Evolutionary conservation across 2,888 invertebrate species (phyloP).

Genomic region (Polydesmus complanatus): DNA sequence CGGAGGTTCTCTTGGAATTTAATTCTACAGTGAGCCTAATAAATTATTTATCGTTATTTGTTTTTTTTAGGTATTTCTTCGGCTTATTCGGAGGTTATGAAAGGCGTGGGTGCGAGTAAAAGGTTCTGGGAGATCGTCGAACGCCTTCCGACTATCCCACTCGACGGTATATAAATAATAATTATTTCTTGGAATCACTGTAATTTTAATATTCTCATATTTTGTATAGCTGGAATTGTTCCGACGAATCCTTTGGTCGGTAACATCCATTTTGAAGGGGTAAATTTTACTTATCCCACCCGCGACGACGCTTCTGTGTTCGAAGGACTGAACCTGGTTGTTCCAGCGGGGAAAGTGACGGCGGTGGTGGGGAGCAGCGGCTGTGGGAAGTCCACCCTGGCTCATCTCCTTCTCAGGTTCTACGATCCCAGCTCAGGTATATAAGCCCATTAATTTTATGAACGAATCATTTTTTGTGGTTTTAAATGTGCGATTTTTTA

Average conservation of each 20-base stretch:
- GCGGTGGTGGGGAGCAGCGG: conserved; percentile 87
- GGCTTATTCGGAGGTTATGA: conserved; percentile 87
- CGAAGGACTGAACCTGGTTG: conserved; percentile 47
- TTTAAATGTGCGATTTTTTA: conserved; percentile 1
- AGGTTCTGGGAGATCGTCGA: conserved; percentile 83
- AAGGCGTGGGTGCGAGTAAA: conserved; percentile 78
- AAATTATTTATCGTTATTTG: no score
- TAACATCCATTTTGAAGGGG: conserved; percentile 55
- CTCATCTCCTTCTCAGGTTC: conserved; percentile 61
- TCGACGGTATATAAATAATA: conserved; percentile 39
- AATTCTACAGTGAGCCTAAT: no score
- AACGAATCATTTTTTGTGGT: not conserved
- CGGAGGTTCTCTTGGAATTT: conserved; percentile 51
- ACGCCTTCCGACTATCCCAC: conserved; percentile 58
- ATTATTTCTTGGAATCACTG: not conserved
- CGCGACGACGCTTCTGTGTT: conserved; percentile 46
- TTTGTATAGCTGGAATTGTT: conserved; percentile 43
- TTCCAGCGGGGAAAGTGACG: conserved; percentile 55
- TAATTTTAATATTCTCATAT: not conserved
- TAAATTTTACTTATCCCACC: conserved; percentile 58
- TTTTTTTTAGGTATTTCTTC: conserved; percentile 49
- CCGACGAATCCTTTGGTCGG: conserved; percentile 46
- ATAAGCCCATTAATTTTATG: conserved; percentile 5
- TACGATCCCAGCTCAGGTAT: conserved; percentile 56
- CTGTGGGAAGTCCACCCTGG: conserved; percentile 88